Percentiles rank a stretch among this genome's conserved stretches.
These are phyloP conservation scores for Cacatua alba DNA, from an alignment of 2,113 vertebrate genomes.

Conservation along the genomic window DNA sequence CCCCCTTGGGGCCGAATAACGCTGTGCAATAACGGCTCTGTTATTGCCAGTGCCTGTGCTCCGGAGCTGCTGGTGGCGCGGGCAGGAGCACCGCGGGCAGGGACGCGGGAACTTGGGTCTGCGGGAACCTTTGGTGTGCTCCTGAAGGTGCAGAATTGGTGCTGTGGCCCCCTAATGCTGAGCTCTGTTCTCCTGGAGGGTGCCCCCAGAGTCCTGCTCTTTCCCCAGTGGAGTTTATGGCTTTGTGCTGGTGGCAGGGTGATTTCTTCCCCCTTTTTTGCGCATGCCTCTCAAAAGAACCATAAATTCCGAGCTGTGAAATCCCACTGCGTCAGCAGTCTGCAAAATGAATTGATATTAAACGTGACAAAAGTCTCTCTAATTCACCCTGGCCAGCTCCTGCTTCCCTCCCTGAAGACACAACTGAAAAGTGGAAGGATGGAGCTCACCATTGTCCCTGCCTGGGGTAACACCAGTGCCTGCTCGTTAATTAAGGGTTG, in stretches of 20 bases:
- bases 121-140: rapidly evolving
- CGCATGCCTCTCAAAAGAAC: constrained; percentile 84
- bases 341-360: constrained; percentile 88
- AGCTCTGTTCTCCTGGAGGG: background rate
- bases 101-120: rapidly evolving
- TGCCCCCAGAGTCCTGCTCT: background rate
- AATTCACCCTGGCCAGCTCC: constrained; percentile 77
- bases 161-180: rapidly evolving
- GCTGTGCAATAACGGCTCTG: background rate
- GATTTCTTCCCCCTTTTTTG: constrained; percentile 76
- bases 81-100: background rate
- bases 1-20: constrained; percentile 3
- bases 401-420: constrained; percentile 5
- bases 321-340: constrained; percentile 87
- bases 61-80: rapidly evolving
- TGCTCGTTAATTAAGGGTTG: constrained; percentile 56
- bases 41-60: background rate
- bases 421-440: constrained; percentile 57
- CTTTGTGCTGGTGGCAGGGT: constrained; percentile 82
- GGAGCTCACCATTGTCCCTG: constrained; percentile 2
- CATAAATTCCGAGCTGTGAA: constrained; percentile 82
- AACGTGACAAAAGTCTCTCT: constrained; percentile 85
- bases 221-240: background rate
- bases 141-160: rapidly evolving
- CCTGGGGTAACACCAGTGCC: background rate